Evolutionary conservation across 2,113 vertebrate genomes (phyloP).

Genomic region (Candoia aspera): DNA sequence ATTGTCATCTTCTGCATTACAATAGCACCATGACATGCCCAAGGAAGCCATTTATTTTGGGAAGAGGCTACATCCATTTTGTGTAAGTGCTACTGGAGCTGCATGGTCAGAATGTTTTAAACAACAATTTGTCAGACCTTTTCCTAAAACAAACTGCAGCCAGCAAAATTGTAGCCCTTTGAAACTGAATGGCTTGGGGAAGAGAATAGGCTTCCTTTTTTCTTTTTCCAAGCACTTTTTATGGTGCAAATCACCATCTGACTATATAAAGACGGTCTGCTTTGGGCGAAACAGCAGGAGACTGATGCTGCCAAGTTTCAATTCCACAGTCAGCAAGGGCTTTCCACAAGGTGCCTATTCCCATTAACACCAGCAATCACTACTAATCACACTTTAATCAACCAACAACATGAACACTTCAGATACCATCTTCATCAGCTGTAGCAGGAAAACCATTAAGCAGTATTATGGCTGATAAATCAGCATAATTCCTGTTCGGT

Average conservation of each 20-base stretch:
- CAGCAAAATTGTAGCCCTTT: not conserved
- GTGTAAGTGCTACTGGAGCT: constrained; percentile 18
- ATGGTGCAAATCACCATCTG: not conserved
- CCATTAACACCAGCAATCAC: not conserved
- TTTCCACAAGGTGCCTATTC: not conserved
- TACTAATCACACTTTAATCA: not conserved
- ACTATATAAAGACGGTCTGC: not conserved
- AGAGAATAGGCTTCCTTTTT: not conserved
- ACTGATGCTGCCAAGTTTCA: not conserved
- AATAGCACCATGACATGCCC: constrained; percentile 38
- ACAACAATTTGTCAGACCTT: constrained; percentile 32
- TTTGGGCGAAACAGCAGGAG: constrained; percentile 8
- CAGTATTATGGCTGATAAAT: not conserved
- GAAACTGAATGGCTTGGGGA: not conserved
- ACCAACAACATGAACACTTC: not conserved
- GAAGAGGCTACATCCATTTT: constrained; percentile 43
- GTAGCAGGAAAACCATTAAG: not conserved
- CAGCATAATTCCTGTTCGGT: not conserved
- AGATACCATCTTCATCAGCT: not conserved
- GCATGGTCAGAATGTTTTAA: constrained; percentile 41
- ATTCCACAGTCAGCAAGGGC: not conserved
- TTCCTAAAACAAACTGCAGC: constrained; percentile 24
- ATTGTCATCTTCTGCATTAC: constrained; percentile 54
- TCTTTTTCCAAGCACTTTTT: not conserved
- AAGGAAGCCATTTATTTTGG: constrained; percentile 41